Conservation (phyloP, 2,113 vertebrate genomes). For the Malurus cyaneus region DNA sequence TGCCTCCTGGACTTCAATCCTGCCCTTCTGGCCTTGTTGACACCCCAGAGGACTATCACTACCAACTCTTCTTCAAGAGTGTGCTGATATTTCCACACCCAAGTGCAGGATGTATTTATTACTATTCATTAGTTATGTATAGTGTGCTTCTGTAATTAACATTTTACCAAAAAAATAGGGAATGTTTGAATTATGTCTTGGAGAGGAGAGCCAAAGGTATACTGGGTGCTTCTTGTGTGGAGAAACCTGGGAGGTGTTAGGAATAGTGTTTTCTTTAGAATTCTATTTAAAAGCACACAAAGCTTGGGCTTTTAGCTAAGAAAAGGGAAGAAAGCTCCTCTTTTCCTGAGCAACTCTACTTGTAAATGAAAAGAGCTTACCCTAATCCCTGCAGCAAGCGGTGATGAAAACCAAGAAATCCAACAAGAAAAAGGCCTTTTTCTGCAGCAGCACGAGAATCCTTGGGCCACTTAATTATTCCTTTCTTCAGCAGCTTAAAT, state of each 20-base stretch:
- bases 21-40: not conserved
- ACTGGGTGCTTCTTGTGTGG: not conserved
- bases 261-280: slow-evolving; percentile 1
- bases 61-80: not conserved
- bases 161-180: not conserved
- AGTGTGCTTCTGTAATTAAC: not conserved
- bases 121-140: not conserved
- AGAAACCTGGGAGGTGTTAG: not conserved
- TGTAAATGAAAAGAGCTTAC: slow-evolving; percentile 55
- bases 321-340: slow-evolving; percentile 15
- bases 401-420: slow-evolving; percentile 58
- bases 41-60: not conserved
- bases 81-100: not conserved
- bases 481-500: slow-evolving; percentile 46
- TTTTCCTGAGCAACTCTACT: slow-evolving; percentile 43
- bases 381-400: slow-evolving; percentile 28
- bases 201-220: not conserved
- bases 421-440: slow-evolving; percentile 25
- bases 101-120: not conserved
- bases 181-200: not conserved
- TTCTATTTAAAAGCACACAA: not conserved
- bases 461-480: slow-evolving; percentile 37
- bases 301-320: not conserved
- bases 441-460: slow-evolving; percentile 21
- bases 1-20: not conserved